Percentiles rank a stretch among this genome's conserved stretches.
These are phyloP conservation scores for Parambassis ranga DNA, from an alignment of 2,797 vertebrate genomes.

Conservation along the genomic window DNA sequence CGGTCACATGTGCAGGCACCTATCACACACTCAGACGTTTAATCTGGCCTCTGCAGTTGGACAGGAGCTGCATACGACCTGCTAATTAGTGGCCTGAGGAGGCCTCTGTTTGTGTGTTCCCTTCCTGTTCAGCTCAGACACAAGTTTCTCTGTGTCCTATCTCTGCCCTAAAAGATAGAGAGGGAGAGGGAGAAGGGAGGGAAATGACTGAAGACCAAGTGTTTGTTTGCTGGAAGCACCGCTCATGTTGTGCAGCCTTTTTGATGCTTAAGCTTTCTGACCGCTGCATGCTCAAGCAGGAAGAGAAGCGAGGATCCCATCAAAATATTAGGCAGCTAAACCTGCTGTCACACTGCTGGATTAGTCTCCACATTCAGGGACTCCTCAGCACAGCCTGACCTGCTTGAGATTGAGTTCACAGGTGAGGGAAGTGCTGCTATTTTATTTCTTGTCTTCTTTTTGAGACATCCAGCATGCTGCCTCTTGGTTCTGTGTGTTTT, in stretches of 20 bases:
- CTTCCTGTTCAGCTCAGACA: slow-evolving; percentile 80
- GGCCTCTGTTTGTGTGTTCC: slow-evolving; percentile 76
- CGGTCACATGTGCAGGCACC: slow-evolving; percentile 45
- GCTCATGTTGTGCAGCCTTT: slow-evolving; percentile 19
- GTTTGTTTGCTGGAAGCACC: slow-evolving; percentile 52
- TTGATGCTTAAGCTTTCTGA: slow-evolving; percentile 20
- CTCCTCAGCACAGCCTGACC: not conserved
- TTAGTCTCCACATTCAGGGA: slow-evolving; percentile 8
- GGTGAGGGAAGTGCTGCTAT: not conserved
- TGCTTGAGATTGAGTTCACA: not conserved
- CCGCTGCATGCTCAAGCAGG: not conserved
- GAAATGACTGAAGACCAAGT: slow-evolving; percentile 56
- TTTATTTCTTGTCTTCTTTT: not conserved
- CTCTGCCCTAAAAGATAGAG: slow-evolving; percentile 61
- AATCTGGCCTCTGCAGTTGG: slow-evolving; percentile 57
- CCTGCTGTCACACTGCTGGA: slow-evolving; percentile 8
- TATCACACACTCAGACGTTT: slow-evolving; percentile 23
- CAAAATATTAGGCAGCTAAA: slow-evolving; percentile 45
- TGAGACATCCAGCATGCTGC: slow-evolving; percentile 1
- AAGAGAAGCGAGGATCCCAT: slow-evolving; percentile 8
- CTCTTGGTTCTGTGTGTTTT: slow-evolving; percentile 24
- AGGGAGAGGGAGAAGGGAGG: slow-evolving; percentile 37
- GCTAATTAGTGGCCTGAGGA: slow-evolving; percentile 80
- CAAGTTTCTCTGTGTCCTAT: slow-evolving; percentile 80
- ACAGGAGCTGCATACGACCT: slow-evolving; percentile 63